A percentile compares a stretch with the other conserved stretches of the same genome.
Evolutionary conservation across 1,140 invertebrate genomes (phyloP).

Genomic region (Aricia agestis): DNA sequence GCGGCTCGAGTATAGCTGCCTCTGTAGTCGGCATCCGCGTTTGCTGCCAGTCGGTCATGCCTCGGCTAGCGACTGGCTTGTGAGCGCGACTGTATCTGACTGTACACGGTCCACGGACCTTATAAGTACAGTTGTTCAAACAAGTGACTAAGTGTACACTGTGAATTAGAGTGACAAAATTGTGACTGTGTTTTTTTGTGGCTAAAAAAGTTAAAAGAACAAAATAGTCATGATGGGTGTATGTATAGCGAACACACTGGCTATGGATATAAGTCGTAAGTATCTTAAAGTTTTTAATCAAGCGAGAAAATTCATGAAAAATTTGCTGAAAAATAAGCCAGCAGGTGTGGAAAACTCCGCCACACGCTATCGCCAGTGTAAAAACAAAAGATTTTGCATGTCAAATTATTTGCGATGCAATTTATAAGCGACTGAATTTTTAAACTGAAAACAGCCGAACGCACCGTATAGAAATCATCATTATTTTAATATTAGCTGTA

Average conservation of each 20-base stretch:
- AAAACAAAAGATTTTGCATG: too few species aligned
- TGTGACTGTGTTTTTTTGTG: background rate
- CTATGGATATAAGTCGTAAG: constrained; percentile 65
- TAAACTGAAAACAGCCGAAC: too few species aligned
- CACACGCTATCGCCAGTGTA: too few species aligned
- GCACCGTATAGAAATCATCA: too few species aligned
- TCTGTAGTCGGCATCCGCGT: constrained; percentile 36
- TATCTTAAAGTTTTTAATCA: constrained; percentile 23
- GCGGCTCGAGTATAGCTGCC: constrained; percentile 11
- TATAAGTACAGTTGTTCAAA: background rate
- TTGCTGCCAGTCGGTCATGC: constrained; percentile 33
- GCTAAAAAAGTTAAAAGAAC: background rate
- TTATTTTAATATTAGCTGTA: too few species aligned
- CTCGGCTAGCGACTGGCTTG: constrained; percentile 2
- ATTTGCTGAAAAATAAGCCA: too few species aligned
- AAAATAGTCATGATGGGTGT: constrained; percentile 47
- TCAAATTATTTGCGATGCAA: too few species aligned
- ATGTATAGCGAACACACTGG: constrained; percentile 53
- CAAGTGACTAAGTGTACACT: background rate
- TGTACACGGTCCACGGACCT: background rate
- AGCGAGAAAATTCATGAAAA: background rate
- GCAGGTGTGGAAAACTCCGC: too few species aligned
- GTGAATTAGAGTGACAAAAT: background rate
- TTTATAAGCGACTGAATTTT: too few species aligned
- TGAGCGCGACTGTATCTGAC: background rate